Percentiles rank a stretch among this genome's conserved stretches.
phyloP scores from a whole-genome alignment of 2,113 vertebrate species.

The Chionis minor region DNA sequence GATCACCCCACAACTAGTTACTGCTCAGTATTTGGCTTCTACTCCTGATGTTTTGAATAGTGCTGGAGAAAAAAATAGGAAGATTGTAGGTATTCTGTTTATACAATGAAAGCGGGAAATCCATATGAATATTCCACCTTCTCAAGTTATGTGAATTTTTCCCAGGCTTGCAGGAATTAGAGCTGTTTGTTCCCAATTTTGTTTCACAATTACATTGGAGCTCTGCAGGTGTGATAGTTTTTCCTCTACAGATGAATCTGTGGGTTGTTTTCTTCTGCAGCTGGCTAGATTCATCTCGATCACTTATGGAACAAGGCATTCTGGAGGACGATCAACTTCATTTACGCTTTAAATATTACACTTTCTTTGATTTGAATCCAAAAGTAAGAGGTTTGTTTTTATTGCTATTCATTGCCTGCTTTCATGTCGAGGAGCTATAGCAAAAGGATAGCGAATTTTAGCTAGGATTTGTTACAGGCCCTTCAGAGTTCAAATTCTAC shows the following conservation, averaged over 20 bases:
- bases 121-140: neutral
- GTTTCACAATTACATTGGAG: neutral
- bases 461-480: neutral
- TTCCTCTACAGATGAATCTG: neutral
- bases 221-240: neutral
- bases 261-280: conserved; percentile 73
- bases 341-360: conserved; percentile 96
- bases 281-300: conserved; percentile 95
- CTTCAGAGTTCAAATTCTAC: neutral
- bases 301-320: conserved; percentile 94
- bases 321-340: conserved; percentile 87
- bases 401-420: neutral
- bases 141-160: neutral
- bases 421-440: neutral
- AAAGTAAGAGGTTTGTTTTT: conserved; percentile 82
- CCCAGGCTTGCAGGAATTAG: neutral
- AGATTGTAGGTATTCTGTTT: neutral
- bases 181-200: neutral
- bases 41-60: neutral
- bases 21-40: neutral
- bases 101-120: neutral
- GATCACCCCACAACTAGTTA: neutral
- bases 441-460: neutral
- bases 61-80: neutral
- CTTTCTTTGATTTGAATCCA: conserved; percentile 97